A percentile compares a stretch with the other conserved stretches of the same genome.
phyloP scores from a whole-genome alignment of 2,113 vertebrate species.

The Microtus pennsylvanicus region DNA sequence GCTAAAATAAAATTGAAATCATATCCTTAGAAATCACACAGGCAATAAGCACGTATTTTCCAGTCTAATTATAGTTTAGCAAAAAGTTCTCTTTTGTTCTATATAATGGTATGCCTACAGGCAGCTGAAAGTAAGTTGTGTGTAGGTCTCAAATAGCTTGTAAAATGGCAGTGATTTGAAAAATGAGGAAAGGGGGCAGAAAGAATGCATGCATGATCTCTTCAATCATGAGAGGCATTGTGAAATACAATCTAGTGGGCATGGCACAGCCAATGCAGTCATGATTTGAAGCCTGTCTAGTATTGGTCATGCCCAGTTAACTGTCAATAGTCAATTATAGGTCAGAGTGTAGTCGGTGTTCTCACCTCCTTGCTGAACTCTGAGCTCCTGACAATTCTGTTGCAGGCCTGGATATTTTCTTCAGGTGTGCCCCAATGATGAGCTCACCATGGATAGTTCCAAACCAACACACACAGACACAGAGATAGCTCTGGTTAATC shows the following conservation, averaged over 20 bases:
- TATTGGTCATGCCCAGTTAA: neutral
- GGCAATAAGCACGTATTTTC: neutral
- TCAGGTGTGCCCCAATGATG: neutral
- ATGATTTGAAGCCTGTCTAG: neutral
- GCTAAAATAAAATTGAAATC: neutral
- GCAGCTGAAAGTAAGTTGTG: neutral
- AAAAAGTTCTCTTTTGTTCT: neutral
- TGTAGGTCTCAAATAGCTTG: neutral
- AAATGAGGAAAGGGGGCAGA: neutral
- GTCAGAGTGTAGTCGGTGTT: neutral
- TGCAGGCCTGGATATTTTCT: neutral
- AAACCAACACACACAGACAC: neutral
- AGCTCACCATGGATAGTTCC: neutral
- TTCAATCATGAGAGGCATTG: neutral
- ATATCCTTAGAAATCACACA: neutral
- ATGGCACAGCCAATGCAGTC: neutral
- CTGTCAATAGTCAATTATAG: neutral
- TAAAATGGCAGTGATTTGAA: neutral
- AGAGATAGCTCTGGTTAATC: neutral
- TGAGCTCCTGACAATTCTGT: neutral
- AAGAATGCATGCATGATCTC: neutral
- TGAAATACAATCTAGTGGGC: neutral
- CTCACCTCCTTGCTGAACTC: neutral
- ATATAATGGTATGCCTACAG: neutral
- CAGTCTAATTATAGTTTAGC: neutral